phyloP scores from a whole-genome alignment of 2,113 vertebrate genomes.

The Sturnira hondurensis region DNA sequence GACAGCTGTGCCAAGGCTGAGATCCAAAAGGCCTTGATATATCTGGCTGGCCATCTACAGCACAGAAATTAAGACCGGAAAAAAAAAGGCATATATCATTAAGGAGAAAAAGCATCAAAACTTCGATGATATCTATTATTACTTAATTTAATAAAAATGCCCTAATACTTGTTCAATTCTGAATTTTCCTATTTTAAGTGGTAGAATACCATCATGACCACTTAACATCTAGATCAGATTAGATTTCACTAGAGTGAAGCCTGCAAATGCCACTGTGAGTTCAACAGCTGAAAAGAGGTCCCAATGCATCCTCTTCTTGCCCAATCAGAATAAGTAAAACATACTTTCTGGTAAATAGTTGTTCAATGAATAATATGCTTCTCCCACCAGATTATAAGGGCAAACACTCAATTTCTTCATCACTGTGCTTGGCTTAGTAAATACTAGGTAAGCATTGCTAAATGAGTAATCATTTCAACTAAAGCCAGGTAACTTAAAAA shows the following conservation, averaged over 20 bases:
- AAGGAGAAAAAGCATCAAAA: neutral
- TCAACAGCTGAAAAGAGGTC: neutral
- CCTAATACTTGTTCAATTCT: neutral
- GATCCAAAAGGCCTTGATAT: constrained; percentile 84
- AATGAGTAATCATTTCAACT: constrained; percentile 4
- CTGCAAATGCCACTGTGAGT: neutral
- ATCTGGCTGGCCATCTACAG: constrained; percentile 88
- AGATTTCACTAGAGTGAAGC: neutral
- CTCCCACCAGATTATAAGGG: neutral
- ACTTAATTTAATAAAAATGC: constrained; percentile 27
- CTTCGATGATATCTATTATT: constrained; percentile 58
- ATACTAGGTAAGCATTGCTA: neutral
- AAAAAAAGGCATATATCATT: neutral
- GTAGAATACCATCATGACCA: neutral
- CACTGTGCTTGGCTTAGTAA: neutral
- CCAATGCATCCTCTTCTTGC: neutral
- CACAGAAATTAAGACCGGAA: constrained; percentile 6
- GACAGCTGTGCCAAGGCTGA: constrained; percentile 96
- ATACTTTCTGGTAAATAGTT: neutral
- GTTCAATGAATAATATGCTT: neutral
- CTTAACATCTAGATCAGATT: constrained; percentile 10
- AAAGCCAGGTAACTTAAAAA: neutral
- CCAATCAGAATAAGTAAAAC: neutral
- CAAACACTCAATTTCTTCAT: neutral
- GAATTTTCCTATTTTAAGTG: neutral